These are phyloP conservation scores for Arctia plantaginis DNA, from an alignment of 2,888 invertebrate species.

Conservation along the genomic window DNA sequence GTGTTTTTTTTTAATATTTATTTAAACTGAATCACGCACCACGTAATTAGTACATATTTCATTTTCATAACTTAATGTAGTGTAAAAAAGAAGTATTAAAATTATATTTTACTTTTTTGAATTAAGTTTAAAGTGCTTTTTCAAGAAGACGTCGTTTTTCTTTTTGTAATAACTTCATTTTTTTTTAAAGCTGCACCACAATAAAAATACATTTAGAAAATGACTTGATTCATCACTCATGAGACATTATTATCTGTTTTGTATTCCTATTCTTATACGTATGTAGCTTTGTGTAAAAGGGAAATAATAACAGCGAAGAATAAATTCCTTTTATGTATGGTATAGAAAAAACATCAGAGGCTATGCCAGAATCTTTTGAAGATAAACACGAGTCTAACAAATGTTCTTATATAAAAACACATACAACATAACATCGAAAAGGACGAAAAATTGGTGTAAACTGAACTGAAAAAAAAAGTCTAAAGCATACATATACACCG, in stretches of 20 bases:
- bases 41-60: no score
- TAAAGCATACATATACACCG: not conserved
- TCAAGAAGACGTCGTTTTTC: no score
- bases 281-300: not conserved
- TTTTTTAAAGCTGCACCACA: no score
- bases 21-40: no score
- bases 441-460: not conserved
- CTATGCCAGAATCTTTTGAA: slow-evolving; percentile 10
- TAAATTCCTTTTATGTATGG: not conserved
- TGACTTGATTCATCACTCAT: not conserved
- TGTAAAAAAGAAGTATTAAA: not conserved
- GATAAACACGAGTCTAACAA: slow-evolving; percentile 6
- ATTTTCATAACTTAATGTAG: not conserved
- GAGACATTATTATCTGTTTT: not conserved
- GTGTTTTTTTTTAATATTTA: no score
- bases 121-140: no score
- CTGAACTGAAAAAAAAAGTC: not conserved
- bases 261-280: not conserved
- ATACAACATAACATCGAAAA: not conserved
- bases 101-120: no score
- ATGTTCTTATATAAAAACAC: not conserved
- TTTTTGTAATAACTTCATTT: no score
- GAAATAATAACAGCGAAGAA: slow-evolving; percentile 8
- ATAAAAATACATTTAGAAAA: not conserved
- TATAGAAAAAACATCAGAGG: not conserved